Base-by-base conservation (phyloP, 2,888 invertebrate genomes). In the Nineta flava region DNA sequence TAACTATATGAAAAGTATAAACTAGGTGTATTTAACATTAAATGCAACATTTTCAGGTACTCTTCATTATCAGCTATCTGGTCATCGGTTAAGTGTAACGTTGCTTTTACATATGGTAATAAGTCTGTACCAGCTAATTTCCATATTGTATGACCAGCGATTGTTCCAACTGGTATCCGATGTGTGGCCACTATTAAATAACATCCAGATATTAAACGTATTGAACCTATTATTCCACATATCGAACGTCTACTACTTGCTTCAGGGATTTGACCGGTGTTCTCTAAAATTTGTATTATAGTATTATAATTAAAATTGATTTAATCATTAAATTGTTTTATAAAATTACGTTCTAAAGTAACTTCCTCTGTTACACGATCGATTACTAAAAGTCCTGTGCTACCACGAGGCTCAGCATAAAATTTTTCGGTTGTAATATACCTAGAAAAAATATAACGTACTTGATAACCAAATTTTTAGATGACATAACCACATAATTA, bases 1-100 rank as follows among this genome's bases (percentile, higher is more conserved):
- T 91, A 92, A 1, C 87, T 84, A 59, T 92, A 88, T 13, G 94
- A 95, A 70, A 91, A 97, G 69, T 95, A 99, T 58, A 88, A 87
- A 59, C 82, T 80, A 1, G 92, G 90, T 1, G 87, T 86, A 38
- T 81, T 78, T 49, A 99, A 70, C 1, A 90, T 83, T 51, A 75
- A 73, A 51, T 86, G 83, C 10, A 97, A 62, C 90, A 99, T 88
- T 6, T 77, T 75, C 59, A 93, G 70, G 62, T 96, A 97, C 5
- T 75, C 74, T 53, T 75, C 77, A 67, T 97, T 94, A 64, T 88
- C 84, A 55, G 83, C 76, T 56, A 81, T 79, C 80, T 92, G 90
- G 64, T 83, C 80, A 55, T 79, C 83, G 41, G 81, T 88, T 48
- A 96, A 75, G 67, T 94, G 93, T 48, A 87, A 74, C 35, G 81